These are phyloP conservation scores for Pogoniulus pusillus DNA, from an alignment of 2,797 vertebrate genomes.

Conservation along the genomic window DNA sequence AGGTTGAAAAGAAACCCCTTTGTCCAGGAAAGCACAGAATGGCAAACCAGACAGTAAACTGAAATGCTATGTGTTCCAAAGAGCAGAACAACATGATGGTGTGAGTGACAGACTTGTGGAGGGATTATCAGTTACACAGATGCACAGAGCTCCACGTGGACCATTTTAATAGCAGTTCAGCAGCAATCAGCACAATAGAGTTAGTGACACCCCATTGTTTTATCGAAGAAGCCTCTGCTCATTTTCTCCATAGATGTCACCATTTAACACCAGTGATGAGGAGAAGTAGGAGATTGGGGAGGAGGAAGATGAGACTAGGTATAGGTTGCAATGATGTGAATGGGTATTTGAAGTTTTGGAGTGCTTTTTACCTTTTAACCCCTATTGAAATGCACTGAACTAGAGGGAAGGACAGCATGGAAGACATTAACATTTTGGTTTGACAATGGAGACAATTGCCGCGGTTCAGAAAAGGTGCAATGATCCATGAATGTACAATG, in stretches of 20 bases:
- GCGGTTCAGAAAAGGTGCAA: conserved; percentile 39
- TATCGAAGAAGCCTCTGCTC: not conserved
- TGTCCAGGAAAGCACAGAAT: not conserved
- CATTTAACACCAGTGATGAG: not conserved
- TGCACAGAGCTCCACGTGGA: not conserved
- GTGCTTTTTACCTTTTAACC: conserved; percentile 51
- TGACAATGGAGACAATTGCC: conserved; percentile 44
- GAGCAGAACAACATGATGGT: not conserved
- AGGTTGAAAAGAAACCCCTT: not conserved
- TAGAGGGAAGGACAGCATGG: conserved; percentile 38
- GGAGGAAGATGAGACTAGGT: not conserved
- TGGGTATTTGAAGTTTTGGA: not conserved
- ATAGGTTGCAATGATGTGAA: not conserved
- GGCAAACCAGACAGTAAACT: not conserved
- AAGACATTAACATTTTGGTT: conserved; percentile 53
- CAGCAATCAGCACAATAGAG: not conserved
- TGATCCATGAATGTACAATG: conserved; percentile 49
- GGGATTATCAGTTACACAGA: not conserved
- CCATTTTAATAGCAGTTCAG: not conserved
- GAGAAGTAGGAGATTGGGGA: not conserved
- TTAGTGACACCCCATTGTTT: not conserved
- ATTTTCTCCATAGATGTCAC: not conserved
- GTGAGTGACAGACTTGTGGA: not conserved
- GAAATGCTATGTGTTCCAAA: not conserved
- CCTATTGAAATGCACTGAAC: conserved; percentile 47